Conservation (phyloP, 2,888 invertebrate species). For the Chironomus tentans region DNA sequence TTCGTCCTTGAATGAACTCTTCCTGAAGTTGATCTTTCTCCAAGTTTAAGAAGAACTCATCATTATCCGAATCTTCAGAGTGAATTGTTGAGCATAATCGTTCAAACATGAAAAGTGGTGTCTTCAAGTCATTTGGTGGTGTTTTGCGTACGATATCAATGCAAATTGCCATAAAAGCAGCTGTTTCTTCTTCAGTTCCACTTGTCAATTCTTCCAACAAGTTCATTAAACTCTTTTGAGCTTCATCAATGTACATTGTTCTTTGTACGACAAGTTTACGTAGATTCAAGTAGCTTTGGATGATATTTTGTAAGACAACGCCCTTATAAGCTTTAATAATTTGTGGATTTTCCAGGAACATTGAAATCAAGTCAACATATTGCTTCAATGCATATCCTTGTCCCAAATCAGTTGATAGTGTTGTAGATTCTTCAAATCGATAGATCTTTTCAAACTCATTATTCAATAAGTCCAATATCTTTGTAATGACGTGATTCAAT, state of each 20-base stretch:
- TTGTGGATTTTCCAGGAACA: constrained; percentile 77
- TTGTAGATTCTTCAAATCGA: constrained; percentile 82
- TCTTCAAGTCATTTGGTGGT: constrained; percentile 83
- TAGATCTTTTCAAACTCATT: constrained; percentile 83
- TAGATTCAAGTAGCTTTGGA: constrained; percentile 89
- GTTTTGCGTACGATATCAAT: constrained; percentile 91
- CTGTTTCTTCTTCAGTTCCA: constrained; percentile 90
- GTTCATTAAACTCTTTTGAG: constrained; percentile 87
- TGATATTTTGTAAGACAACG: constrained; percentile 50
- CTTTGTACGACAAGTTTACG: constrained; percentile 86
- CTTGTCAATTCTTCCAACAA: constrained; percentile 90
- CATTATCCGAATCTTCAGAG: constrained; percentile 93
- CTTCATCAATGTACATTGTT: constrained; percentile 90
- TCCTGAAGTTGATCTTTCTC: constrained; percentile 99
- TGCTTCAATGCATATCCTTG: constrained; percentile 90
- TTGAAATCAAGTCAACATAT: constrained; percentile 75
- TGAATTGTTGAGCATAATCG: constrained; percentile 93
- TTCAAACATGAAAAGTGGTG: constrained; percentile 97
- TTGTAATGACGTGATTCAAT: constrained; percentile 71
- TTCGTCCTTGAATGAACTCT: constrained; percentile 90
- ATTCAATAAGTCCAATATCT: constrained; percentile 76
- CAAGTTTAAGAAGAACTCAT: constrained; percentile 90
- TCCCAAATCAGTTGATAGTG: constrained; percentile 85
- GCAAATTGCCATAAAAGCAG: constrained; percentile 94
- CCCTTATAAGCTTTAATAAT: constrained; percentile 87